These are phyloP conservation scores for Chelmon rostratus DNA, from an alignment of 2,797 vertebrate species.

Conservation along the genomic window DNA sequence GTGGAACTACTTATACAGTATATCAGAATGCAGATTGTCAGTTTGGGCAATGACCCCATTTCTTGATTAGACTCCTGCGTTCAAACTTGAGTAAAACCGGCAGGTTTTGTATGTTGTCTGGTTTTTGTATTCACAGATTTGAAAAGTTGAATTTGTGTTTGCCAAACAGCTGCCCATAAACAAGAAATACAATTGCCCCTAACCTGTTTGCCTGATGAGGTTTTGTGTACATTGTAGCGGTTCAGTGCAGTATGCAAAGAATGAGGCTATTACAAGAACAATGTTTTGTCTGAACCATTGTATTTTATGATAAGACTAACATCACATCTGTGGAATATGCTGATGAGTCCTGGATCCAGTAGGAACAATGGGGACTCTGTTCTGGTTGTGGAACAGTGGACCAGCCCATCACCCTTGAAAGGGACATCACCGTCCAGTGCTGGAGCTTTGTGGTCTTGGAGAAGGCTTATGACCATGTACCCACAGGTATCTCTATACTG, in stretches of 20 bases:
- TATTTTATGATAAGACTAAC: not conserved
- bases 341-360: not conserved
- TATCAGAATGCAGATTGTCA: slow-evolving; percentile 56
- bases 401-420: not conserved
- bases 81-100: slow-evolving; percentile 26
- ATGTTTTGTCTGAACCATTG: not conserved
- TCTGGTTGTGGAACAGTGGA: not conserved
- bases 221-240: not conserved
- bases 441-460: not conserved
- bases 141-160: not conserved
- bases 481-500: not conserved
- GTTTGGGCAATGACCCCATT: slow-evolving; percentile 38
- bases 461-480: not conserved
- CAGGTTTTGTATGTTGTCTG: slow-evolving; percentile 4
- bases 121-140: slow-evolving; percentile 6
- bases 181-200: not conserved
- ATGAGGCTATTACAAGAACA: not conserved
- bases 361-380: not conserved
- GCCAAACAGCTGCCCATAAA: not conserved
- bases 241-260: not conserved
- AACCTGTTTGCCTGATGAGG: not conserved
- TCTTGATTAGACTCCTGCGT: slow-evolving; percentile 33
- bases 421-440: not conserved
- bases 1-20: slow-evolving; percentile 48
- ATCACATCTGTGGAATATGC: not conserved